Evolutionary conservation across 2,113 vertebrate genomes (phyloP), one percentile per base, ranked within the genome.

Genomic region (Mus spicilegus): DNA sequence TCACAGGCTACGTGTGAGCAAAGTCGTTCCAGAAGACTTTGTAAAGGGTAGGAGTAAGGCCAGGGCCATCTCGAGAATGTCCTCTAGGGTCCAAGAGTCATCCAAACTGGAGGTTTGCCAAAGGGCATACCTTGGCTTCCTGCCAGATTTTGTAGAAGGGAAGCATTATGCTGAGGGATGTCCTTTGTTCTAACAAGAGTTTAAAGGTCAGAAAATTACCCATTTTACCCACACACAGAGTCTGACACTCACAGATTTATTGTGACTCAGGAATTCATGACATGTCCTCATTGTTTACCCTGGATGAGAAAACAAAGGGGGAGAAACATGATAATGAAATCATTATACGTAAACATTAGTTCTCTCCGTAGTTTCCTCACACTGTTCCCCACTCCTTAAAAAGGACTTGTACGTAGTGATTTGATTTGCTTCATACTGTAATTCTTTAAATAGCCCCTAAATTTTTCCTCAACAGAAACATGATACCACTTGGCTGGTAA

Each of bases 401-500:
- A 81, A 65, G 63, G 91, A 49, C 96, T 1, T 95, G 92, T 97
- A 97, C 98, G 97, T 97, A 97, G 98, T 95, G 87, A 97, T 97
- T 98, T 97, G 26, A 95, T 97, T 97, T 98, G 97, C 89, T 98
- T 98, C 77, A 70, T 95, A 94, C 95, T 56, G 30, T 97, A 98
- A 97, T 98, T 96, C 77, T 98, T 98, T 98, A 97, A 97, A 94
- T 98, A 98, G 98, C 96, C 96, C 96, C 91, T 98, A 95, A 94
- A 98, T 97, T 97, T 90, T 96, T 96, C 97, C 95, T 98, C 97
- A 98, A 98, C 87, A 98, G 98, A 98, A 98, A 98, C 89, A 97
- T 94, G 97, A 97, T 91, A 94, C 65, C 54, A 69, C 75, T 78
- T 95, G 75, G 61, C 91, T 90, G 42, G 36, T 76, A 95, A 91